Conservation (phyloP, 2,113 vertebrate species). For the Corapipo altera region DNA sequence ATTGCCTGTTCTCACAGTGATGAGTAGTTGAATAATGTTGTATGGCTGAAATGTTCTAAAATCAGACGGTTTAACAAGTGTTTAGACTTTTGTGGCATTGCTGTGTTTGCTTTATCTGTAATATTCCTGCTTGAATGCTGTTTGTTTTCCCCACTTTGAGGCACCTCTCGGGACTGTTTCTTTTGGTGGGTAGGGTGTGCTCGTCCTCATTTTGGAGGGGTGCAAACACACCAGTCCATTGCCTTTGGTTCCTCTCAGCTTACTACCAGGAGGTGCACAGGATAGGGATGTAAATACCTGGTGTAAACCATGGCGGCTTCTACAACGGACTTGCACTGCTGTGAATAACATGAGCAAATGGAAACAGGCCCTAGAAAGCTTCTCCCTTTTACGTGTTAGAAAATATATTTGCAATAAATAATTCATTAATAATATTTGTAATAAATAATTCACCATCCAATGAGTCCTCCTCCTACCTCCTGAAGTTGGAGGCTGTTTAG, state of each 20-base stretch:
- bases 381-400: not conserved
- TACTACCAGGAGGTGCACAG: not conserved
- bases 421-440: constrained; percentile 51
- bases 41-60: constrained; percentile 83
- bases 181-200: not conserved
- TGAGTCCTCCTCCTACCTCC: not conserved
- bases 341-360: not conserved
- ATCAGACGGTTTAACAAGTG: constrained; percentile 80
- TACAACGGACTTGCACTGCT: not conserved
- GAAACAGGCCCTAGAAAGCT: not conserved
- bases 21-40: constrained; percentile 88
- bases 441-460: constrained; percentile 40
- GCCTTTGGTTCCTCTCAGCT: not conserved
- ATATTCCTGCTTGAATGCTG: constrained; percentile 46
- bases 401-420: constrained; percentile 35
- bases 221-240: not conserved
- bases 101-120: constrained; percentile 75
- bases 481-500: constrained; percentile 9
- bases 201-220: not conserved
- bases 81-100: constrained; percentile 75
- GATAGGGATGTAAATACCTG: accelerated
- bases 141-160: constrained; percentile 57
- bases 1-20: constrained; percentile 88
- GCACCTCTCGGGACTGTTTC: constrained; percentile 32
- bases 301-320: not conserved